phyloP scores from a whole-genome alignment of 2,797 vertebrate species.

The Enteromius mattozi region DNA sequence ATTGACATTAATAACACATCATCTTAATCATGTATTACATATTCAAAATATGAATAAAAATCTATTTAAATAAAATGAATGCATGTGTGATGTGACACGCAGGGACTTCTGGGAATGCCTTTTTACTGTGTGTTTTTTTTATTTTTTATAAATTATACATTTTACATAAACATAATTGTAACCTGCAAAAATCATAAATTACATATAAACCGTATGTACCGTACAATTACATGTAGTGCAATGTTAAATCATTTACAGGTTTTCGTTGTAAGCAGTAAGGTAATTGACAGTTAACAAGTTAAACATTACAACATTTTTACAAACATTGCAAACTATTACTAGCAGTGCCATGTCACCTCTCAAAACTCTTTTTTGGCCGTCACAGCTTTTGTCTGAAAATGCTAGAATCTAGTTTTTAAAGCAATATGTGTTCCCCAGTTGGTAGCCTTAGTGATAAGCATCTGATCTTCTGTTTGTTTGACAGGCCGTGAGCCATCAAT shows the following conservation, averaged over 20 bases:
- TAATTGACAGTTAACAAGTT: too few species aligned
- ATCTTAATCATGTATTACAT: not conserved
- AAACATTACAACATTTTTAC: too few species aligned
- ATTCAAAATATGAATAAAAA: not conserved
- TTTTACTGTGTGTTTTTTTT: too few species aligned
- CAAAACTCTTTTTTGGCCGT: not conserved
- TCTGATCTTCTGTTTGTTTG: not conserved
- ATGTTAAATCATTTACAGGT: too few species aligned
- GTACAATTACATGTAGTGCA: too few species aligned
- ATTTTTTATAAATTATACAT: too few species aligned
- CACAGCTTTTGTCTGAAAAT: not conserved
- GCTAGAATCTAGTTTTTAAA: not conserved
- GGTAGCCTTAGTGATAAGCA: not conserved
- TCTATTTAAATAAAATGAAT: not conserved
- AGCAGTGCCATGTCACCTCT: not conserved
- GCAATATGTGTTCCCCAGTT: not conserved
- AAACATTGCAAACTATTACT: too few species aligned
- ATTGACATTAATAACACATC: not conserved
- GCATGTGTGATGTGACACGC: not conserved
- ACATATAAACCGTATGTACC: too few species aligned
- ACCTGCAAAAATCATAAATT: too few species aligned
- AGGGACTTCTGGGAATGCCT: not conserved
- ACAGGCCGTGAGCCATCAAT: conserved; percentile 94
- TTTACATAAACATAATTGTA: too few species aligned
- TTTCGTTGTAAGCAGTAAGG: too few species aligned